These are phyloP conservation scores for Hydrocynus forskahlii DNA, from an alignment of 2,797 vertebrate genomes.

Conservation along the genomic window DNA sequence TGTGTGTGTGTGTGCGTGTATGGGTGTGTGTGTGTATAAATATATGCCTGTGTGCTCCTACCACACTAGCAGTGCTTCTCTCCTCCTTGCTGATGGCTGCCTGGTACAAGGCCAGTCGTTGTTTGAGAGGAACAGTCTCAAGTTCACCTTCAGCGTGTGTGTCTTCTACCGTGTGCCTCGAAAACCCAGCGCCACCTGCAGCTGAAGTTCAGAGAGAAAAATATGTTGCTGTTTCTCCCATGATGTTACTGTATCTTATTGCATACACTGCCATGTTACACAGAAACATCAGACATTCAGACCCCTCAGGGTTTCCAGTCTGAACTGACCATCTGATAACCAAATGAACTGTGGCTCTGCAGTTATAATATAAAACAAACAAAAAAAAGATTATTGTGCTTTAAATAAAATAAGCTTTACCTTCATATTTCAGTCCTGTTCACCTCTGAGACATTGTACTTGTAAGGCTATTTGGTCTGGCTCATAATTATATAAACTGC, in stretches of 20 bases:
- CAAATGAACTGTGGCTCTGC: too few species aligned
- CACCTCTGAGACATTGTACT: background rate
- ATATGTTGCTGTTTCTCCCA: background rate
- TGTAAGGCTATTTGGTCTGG: background rate
- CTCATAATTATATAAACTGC: background rate
- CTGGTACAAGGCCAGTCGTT: conserved; percentile 91
- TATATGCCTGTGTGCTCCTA: conserved; percentile 63
- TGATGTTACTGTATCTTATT: background rate
- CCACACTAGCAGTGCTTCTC: conserved; percentile 67
- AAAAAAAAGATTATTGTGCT: too few species aligned
- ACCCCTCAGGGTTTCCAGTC: too few species aligned
- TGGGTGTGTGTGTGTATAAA: conserved; percentile 39
- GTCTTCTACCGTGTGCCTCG: conserved; percentile 66
- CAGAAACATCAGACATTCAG: too few species aligned
- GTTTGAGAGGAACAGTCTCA: conserved; percentile 84
- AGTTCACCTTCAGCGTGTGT: conserved; percentile 64
- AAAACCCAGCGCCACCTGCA: conserved; percentile 66
- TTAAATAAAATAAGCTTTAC: too few species aligned
- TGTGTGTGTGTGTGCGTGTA: conserved; percentile 13
- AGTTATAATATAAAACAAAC: too few species aligned
- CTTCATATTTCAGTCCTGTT: background rate
- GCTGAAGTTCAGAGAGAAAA: conserved; percentile 58
- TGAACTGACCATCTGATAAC: too few species aligned
- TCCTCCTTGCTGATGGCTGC: conserved; percentile 83
- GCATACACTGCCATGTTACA: background rate